Conservation (phyloP, 2,888 invertebrate species). For the Melanargia galathea region DNA sequence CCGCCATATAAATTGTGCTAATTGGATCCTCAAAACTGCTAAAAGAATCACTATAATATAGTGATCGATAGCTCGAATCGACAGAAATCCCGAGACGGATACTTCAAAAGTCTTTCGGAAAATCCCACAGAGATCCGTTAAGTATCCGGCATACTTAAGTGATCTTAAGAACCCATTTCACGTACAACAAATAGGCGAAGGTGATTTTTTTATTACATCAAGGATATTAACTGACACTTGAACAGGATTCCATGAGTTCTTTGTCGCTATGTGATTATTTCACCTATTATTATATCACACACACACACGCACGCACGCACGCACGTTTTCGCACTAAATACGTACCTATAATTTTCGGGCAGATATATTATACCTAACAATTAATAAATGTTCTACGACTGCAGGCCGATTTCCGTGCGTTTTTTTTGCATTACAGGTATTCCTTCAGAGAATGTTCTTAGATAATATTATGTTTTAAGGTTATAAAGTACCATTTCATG, state of each 20-base stretch:
- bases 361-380: too few relatives aligned
- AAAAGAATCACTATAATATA: neutral
- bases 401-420: too few relatives aligned
- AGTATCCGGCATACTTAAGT: neutral
- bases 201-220: neutral
- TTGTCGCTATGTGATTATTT: neutral
- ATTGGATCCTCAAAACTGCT: neutral
- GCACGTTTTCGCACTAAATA: too few relatives aligned
- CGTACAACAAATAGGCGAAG: neutral
- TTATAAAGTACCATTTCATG: too few relatives aligned
- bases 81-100: conserved; percentile 1
- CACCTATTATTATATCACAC: neutral
- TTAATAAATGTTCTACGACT: too few relatives aligned
- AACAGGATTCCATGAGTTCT: conserved; percentile 2
- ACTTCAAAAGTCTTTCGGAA: conserved; percentile 13
- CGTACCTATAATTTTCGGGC: too few relatives aligned
- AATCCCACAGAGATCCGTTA: conserved; percentile 12
- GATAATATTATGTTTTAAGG: too few relatives aligned
- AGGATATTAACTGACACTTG: conserved; percentile 7
- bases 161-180: conserved; percentile 15
- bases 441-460: too few relatives aligned
- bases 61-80: neutral
- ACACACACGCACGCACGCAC: too few relatives aligned
- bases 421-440: too few relatives aligned
- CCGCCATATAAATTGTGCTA: neutral